A percentile compares a stretch with the other conserved stretches of the same genome.
Evolutionary conservation across 2,888 invertebrate genomes (phyloP).

Genomic region (Strigamia transsilvanica): DNA sequence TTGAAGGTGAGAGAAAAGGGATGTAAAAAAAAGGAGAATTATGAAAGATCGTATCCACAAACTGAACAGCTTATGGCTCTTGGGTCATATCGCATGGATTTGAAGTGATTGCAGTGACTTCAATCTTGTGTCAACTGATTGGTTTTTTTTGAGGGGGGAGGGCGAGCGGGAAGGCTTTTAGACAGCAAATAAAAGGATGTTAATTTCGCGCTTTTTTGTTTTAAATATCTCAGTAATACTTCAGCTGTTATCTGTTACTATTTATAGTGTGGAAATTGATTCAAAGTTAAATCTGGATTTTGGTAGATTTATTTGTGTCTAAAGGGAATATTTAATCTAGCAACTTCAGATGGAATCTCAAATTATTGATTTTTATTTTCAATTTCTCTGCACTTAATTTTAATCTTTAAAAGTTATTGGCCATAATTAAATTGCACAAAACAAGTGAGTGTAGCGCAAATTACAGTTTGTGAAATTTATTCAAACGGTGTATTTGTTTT

Average conservation of each 20-base stretch:
- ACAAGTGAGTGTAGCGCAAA: no score
- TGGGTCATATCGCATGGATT: background rate
- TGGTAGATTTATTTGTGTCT: no score
- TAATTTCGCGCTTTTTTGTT: background rate
- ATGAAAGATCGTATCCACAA: conserved; percentile 23
- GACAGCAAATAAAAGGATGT: background rate
- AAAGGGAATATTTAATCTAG: no score
- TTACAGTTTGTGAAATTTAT: no score
- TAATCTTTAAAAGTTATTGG: no score
- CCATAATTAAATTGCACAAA: no score
- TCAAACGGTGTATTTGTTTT: no score
- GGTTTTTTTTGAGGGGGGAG: background rate
- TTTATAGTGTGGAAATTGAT: no score
- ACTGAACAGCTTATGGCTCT: background rate
- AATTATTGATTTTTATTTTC: no score
- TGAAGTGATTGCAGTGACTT: background rate
- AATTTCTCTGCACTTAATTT: no score
- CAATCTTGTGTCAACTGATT: conserved; percentile 27
- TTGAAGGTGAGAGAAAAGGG: conserved; percentile 40
- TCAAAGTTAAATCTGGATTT: no score
- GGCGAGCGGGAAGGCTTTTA: background rate
- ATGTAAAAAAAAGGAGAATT: background rate
- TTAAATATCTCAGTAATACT: background rate
- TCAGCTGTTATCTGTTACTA: background rate
- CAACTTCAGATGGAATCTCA: no score